Conservation (phyloP, 2,797 vertebrate genomes). For the Sebastes aleutianus region DNA sequence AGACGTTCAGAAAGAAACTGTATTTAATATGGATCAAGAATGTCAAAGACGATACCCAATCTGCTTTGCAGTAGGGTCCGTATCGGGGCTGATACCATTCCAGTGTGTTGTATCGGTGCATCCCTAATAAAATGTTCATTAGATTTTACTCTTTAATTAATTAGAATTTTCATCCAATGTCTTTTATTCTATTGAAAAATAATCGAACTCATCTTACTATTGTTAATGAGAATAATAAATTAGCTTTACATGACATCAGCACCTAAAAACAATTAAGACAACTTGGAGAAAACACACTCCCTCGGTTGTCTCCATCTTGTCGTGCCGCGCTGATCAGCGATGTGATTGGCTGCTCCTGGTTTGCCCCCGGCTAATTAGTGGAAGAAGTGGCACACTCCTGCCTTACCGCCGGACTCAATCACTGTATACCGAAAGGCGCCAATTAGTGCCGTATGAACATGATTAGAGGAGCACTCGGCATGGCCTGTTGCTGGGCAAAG, state of each 20-base stretch:
- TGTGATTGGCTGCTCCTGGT: slow-evolving; percentile 55
- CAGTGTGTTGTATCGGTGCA: neutral
- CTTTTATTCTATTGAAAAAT: neutral
- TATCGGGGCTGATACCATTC: neutral
- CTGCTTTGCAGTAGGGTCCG: neutral
- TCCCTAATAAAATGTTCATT: neutral
- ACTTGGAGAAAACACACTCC: neutral
- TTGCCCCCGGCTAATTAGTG: slow-evolving; percentile 65
- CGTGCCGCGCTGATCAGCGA: slow-evolving; percentile 32
- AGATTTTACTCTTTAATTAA: neutral
- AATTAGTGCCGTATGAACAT: slow-evolving; percentile 71
- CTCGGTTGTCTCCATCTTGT: slow-evolving; percentile 37
- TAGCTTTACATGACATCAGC: neutral
- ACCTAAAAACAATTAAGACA: neutral
- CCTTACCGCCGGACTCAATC: slow-evolving; percentile 66
- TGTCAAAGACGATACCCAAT: neutral
- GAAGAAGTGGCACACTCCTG: slow-evolving; percentile 65
- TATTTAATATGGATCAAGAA: neutral
- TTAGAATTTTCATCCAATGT: neutral
- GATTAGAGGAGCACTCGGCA: slow-evolving; percentile 63
- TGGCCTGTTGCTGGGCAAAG: slow-evolving; percentile 65
- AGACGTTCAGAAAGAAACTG: neutral
- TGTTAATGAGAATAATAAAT: neutral
- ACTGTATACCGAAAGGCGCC: slow-evolving; percentile 70
- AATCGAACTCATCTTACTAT: neutral